Evolutionary conservation across 2,113 vertebrate species (phyloP), one percentile per base, ranked within the genome.

Genomic region (Anguilla japonica): DNA sequence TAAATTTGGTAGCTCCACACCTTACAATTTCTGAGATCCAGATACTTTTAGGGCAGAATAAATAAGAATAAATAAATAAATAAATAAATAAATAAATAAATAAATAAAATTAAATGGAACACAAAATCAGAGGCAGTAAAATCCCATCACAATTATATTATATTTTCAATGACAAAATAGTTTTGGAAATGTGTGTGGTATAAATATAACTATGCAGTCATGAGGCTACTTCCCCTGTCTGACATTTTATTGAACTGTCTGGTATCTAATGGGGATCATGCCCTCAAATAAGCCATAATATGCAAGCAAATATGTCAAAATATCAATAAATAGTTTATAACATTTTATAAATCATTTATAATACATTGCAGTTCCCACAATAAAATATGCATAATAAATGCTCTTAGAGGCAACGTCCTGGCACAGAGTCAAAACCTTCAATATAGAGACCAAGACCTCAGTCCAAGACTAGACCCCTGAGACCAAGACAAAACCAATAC

Each of bases 271-370:
- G 57, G 57, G 57, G 14, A 16, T 60, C 57, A 60, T 16, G 34
- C 56, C 56, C 56, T 34, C 40, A 83, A 83, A 83, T 83, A 83
- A 83, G n/a, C 56, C 3, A 84, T 75, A 71, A 41, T 43, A 82
- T 20, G n/a, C 81, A 50, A 41, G 79, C 79, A 81, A 43, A 81
- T 82, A 50, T 82, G 8, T 56, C 46, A 40, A 41, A 79, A 56
- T 56, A 43, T 50, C 34, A 85, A 85, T 43, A 78, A 50, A 84
- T 46, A 41, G 34, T 39, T 84, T 67, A 84, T 71, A 84, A 34
- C 41, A 39, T 41, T 63, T 41, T 81, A 16, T 43, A 16, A 43
- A 81, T 41, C 14, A 81, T 81, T 20, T 43, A 81, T 81, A 81
- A 81, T 41, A 29, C 79, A 41, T 43, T 81, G 40, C 40, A 81